Evolutionary conservation across 1,140 invertebrate species (phyloP), one percentile per base, ranked within the genome.

Genomic region (Drosophila persimilis): DNA sequence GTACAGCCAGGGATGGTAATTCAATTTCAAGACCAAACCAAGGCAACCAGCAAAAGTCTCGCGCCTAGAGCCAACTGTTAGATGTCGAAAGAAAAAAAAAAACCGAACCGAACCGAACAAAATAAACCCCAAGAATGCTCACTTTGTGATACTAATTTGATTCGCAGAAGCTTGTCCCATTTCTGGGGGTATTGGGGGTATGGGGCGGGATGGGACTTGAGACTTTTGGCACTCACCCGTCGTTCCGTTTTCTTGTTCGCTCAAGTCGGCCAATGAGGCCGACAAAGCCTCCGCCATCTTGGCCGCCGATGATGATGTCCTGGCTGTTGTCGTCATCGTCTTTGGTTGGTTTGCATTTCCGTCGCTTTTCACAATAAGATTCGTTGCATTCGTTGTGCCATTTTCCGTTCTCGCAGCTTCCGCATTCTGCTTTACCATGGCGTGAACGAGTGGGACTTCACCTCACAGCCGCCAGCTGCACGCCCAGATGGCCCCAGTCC

Each of bases 381-480:
- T 75, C 61, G 69, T 60, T 66, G 83, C 63, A 76, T 62, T 89
- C 35, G 35, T 5, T 48, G 70, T 73, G 75, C 85, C 85, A 72
- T 89, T 89, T 73, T 85, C 86, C 63, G 86, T 81, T 79, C 73
- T 89, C 59, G 66, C 80, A 76, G 77, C 69, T 64, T 89, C 83
- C 77, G 77, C 77, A 73, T 86, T 89, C 55, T 61, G 66, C 62
- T 74, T 85, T 59, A 89, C 66, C 85, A 89, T 89, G 61, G 63
- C 79, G 63, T 26, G 59, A 51, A 52, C n/a, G 17, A 17, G 46
- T 39, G 47, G 41, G 47, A 56, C 52, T 69, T 39, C 35, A 39
- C 35, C 62, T 80, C 62, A 71, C 78, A 78, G 78, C 74, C 83
- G 64, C 77, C 77, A 86, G 80, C 80, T 84, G 81, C 56, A 64